Evolutionary conservation across 2,113 vertebrate species (phyloP), one percentile per base, ranked within the genome.

Genomic region (Toxotes jaculatrix): DNA sequence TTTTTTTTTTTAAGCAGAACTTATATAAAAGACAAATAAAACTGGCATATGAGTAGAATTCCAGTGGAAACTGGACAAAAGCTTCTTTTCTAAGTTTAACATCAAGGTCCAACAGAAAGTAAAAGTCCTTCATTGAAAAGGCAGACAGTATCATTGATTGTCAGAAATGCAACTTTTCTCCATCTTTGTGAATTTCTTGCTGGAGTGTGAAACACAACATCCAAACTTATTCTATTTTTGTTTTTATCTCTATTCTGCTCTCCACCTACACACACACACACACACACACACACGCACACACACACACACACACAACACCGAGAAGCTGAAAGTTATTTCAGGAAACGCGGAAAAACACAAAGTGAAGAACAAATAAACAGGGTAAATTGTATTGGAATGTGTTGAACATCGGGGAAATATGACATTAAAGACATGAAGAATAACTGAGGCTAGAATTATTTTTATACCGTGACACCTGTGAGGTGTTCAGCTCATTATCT

Each of bases 201-300:
- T 34, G 49, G 5, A 31, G 55, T 75, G 71, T 71, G 49, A 75
- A 77, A 83, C 10, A 53, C 32, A 68, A 53, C 40, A 74, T 57
- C 56, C 32, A 16, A 13, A 9, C 27, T 13, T 21, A 13, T 77
- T 73, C 21, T 27, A 43, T 56, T 63, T 61, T 23, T 57, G 59
- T 75, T 57, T 40, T 42, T 45, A 12, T 38, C 56, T 65, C 65
- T 55, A 21, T 51, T 31, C 31, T 68, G 63, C 68, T 74, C 40
- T 56, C 63, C 53, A 45, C 73, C 40, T 51, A 83, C 80, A 61
- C 65, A 47, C 13, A 12, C 9, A n/a, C 62, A 60, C 9, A n/a
- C 62, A 60, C 53, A 45, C 73, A 34, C 45, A 83, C 80, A 61
- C 65, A 47, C 13, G 8, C 9, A n/a, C 62, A 60, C 53, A 45